Evolutionary conservation across 92 coral and sea anemone genomes (phyloP), one percentile per base, ranked within the genome.

Genomic region (Epizoanthus rinbou): DNA sequence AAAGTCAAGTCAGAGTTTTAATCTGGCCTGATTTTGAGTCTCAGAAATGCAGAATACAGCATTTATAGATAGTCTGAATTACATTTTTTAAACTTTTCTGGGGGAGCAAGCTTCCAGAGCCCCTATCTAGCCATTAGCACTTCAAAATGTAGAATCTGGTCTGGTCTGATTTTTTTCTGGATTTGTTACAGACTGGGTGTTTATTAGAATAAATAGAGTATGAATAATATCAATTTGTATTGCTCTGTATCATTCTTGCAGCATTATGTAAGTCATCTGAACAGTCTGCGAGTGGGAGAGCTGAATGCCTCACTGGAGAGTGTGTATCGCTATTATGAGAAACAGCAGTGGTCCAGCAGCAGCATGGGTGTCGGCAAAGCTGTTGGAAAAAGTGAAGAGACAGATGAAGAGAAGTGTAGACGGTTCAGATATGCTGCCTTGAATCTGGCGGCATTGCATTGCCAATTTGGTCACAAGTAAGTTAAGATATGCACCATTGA

Each of bases 371-470:
- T 84, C n/a, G 8, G 95, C 74, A 90, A 86, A 79, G 56, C 31
- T 53, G 88, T 76, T 10, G 15, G 86, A 22, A 95, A 89, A 33
- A 53, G 69, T 3, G 94, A 88, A 33, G 98, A 90, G 18, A 73
- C 74, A 7, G 93, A 93, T 76, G 92, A 90, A 69, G 99, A 96
- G 81, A 88, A 90, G 53, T 93, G 98, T 64, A 86, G 89, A 65
- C 88, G 99, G 62, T 96, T 96, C 85, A 88, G 99, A 87, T 96
- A 96, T 85, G 99, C 99, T 33, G 98, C 99, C 43, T 78, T 96
- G 76, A 96, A 90, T 74, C 81, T 96, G 81, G 99, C 97, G 18
- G 91, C 95, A 3, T 86, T 96, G 58, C 99, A 93, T 64, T 91
- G 94, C 28, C 90, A 91, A 68, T 93, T 96, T 90, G 94, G 95